phyloP scores from a whole-genome alignment of 2,888 invertebrate species.

The Xanthia togata region DNA sequence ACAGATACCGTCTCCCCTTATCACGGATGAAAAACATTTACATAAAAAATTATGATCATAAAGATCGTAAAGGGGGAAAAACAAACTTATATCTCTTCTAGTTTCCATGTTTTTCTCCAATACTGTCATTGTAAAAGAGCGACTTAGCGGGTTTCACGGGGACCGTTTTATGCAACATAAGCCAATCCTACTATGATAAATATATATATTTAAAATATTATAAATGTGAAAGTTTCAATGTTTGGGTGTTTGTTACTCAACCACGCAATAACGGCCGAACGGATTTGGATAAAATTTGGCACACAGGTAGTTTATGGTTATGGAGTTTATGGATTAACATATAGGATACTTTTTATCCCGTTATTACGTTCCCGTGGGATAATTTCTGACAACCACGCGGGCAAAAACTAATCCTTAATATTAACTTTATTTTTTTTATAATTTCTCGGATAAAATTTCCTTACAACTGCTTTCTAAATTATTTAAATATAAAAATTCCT shows the following conservation, averaged over 20 bases:
- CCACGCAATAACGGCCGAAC: no score
- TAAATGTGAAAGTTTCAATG: no score
- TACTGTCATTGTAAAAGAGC: conserved; percentile 3
- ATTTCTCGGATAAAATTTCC: conserved; percentile 17
- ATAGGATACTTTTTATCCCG: no score
- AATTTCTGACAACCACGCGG: no score
- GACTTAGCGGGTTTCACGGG: neutral
- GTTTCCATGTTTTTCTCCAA: conserved; percentile 31
- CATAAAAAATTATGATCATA: conserved; percentile 58
- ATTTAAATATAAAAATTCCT: conserved; percentile 46
- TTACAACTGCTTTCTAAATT: conserved; percentile 55
- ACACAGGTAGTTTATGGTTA: no score
- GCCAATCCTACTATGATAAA: neutral
- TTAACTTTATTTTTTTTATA: neutral
- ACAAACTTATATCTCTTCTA: conserved; percentile 22
- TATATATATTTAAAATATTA: no score
- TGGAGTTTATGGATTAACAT: no score
- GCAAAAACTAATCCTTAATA: neutral
- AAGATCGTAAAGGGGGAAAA: conserved; percentile 37
- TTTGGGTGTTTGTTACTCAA: no score
- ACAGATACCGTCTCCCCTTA: conserved; percentile 30
- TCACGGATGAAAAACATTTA: conserved; percentile 46
- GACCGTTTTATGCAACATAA: conserved; percentile 15
- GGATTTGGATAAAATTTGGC: no score
- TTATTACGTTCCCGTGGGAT: no score